phyloP scores from a whole-genome alignment of 2,888 invertebrate genomes.

The Rhodophaea formosa region DNA sequence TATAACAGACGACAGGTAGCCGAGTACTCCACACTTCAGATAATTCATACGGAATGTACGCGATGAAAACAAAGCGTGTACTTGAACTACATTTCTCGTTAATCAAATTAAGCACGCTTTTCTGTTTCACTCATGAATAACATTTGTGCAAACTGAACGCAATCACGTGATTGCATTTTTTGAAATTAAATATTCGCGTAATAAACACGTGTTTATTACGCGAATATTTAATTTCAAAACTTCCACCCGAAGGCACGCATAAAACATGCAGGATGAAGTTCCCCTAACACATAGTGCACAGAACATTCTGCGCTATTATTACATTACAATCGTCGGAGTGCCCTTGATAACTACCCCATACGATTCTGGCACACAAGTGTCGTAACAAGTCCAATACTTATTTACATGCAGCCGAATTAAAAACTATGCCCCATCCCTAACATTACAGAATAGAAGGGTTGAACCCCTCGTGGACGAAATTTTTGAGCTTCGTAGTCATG shows the following conservation, averaged over 20 bases:
- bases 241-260: slow-evolving; percentile 31
- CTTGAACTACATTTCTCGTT: slow-evolving; percentile 14
- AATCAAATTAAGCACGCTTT: slow-evolving; percentile 3
- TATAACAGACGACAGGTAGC: slow-evolving; percentile 40
- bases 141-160: not conserved
- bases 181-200: too few species aligned
- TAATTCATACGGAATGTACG: slow-evolving; percentile 16
- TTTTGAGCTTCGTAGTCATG: slow-evolving; percentile 48
- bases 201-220: slow-evolving; percentile 1
- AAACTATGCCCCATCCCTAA: slow-evolving; percentile 73
- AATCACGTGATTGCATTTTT: slow-evolving; percentile 1
- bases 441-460: slow-evolving; percentile 67
- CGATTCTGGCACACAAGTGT: slow-evolving; percentile 73
- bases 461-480: slow-evolving; percentile 71
- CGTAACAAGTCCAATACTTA: slow-evolving; percentile 76
- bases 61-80: slow-evolving; percentile 3
- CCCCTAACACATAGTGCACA: slow-evolving; percentile 55
- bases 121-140: not conserved
- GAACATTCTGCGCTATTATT: slow-evolving; percentile 72
- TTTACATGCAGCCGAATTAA: slow-evolving; percentile 76
- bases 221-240: slow-evolving; percentile 24
- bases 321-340: slow-evolving; percentile 70
- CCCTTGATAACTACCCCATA: slow-evolving; percentile 75
- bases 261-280: slow-evolving; percentile 45
- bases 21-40: slow-evolving; percentile 29